Percentiles rank a stretch among this genome's conserved stretches.
Evolutionary conservation across 2,113 vertebrate genomes (phyloP).

Genomic region (Noturus placidus): DNA sequence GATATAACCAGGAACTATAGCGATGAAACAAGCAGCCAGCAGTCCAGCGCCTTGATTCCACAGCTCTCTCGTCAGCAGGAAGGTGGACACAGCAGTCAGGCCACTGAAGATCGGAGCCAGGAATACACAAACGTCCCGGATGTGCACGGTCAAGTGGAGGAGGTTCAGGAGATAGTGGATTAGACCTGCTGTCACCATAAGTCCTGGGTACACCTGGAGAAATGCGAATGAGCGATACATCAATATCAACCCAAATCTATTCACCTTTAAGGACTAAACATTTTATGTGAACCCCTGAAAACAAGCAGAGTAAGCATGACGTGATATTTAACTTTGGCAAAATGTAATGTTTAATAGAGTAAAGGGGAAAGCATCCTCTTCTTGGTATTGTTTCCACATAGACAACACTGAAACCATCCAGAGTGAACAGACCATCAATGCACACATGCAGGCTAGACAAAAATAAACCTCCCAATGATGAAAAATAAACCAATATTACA

Average conservation of each 20-base stretch:
- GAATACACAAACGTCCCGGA: conserved; percentile 97
- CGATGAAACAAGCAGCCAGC: conserved; percentile 97
- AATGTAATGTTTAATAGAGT: neutral
- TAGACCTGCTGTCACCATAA: conserved; percentile 98
- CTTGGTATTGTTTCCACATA: neutral
- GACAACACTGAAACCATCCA: neutral
- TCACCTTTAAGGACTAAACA: neutral
- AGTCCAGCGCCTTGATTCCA: conserved; percentile 98
- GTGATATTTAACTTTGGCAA: neutral
- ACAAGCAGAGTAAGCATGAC: neutral
- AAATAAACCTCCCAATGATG: neutral
- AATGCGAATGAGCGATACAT: neutral
- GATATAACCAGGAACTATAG: conserved; percentile 98
- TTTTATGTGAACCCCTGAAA: neutral
- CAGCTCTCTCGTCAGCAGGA: conserved; percentile 95
- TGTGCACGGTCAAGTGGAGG: conserved; percentile 95
- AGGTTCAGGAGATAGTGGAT: conserved; percentile 98
- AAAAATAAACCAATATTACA: neutral
- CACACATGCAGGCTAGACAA: neutral
- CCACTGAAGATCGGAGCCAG: conserved; percentile 97
- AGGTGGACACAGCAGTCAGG: conserved; percentile 97
- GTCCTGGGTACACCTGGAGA: conserved; percentile 91
- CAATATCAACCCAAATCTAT: neutral
- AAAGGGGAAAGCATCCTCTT: neutral
- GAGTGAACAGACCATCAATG: neutral